A percentile compares a stretch with the other conserved stretches of the same genome.
Evolutionary conservation across 2,888 invertebrate species (phyloP).

Genomic region (Latrodectus elegans): DNA sequence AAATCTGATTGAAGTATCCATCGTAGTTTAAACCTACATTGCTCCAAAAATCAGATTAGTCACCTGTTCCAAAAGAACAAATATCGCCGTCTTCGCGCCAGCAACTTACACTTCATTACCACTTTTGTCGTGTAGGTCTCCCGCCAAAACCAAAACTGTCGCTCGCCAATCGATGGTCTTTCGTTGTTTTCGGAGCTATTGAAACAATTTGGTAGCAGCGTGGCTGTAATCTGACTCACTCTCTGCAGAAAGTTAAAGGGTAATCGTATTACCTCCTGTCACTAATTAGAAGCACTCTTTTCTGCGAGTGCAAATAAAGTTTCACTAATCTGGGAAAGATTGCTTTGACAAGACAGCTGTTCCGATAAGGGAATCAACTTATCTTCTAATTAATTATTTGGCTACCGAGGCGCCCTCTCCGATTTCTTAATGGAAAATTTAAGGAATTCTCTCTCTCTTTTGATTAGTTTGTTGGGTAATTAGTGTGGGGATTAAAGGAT

Average conservation of each 20-base stretch:
- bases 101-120: constrained; percentile 6
- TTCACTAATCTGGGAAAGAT: constrained; percentile 61
- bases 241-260: background rate
- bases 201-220: constrained; percentile 38
- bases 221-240: constrained; percentile 3
- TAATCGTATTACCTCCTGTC: constrained; percentile 63
- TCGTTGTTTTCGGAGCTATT: constrained; percentile 7
- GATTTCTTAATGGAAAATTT: constrained; percentile 59
- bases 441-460: constrained; percentile 30
- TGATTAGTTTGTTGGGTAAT: constrained; percentile 56
- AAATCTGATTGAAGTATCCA: too few species aligned
- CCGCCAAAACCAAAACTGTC: constrained; percentile 11
- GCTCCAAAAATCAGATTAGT: background rate
- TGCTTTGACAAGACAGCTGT: constrained; percentile 52
- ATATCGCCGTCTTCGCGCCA: background rate
- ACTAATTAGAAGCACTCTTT: constrained; percentile 62
- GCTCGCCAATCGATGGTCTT: constrained; percentile 21
- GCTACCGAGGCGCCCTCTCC: constrained; percentile 4
- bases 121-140: background rate
- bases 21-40: too few species aligned
- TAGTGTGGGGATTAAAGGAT: constrained; percentile 50
- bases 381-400: constrained; percentile 62
- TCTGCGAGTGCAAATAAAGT: constrained; percentile 65
- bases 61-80: background rate
- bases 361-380: constrained; percentile 54